Evolutionary conservation across 2,113 vertebrate genomes (phyloP).

Genomic region (Motacilla alba): DNA sequence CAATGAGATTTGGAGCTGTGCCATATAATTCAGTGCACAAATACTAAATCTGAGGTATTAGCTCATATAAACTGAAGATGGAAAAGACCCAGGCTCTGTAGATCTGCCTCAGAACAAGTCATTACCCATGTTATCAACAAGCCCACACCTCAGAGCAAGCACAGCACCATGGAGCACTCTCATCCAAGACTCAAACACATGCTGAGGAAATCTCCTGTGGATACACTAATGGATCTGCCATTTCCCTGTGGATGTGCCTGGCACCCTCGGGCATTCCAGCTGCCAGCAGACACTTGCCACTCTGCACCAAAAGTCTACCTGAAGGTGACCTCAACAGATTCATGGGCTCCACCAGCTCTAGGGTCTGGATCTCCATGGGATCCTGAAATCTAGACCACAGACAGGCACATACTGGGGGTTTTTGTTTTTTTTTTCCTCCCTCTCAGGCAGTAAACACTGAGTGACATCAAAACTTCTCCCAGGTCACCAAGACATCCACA

Average conservation of each 20-base stretch:
- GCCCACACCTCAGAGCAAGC: not conserved
- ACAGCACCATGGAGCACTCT: not conserved
- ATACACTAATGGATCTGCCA: not conserved
- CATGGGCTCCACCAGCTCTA: not conserved
- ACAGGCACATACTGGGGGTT: not conserved
- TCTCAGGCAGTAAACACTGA: not conserved
- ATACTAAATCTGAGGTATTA: not conserved
- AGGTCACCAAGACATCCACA: not conserved
- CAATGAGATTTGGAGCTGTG: not conserved
- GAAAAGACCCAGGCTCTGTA: not conserved
- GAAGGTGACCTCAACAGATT: not conserved
- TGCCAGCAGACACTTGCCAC: not conserved
- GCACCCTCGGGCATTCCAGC: not conserved
- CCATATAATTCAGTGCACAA: not conserved
- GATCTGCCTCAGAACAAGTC: not conserved
- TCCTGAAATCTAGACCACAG: not conserved
- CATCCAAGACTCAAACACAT: not conserved
- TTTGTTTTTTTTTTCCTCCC: fast-evolving
- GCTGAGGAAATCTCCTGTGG: not conserved
- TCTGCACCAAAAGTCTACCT: not conserved
- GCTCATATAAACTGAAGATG: not conserved
- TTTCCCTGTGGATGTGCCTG: not conserved
- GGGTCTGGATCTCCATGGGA: not conserved
- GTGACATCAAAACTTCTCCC: not conserved
- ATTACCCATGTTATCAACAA: not conserved